Evolutionary conservation across 1,140 invertebrate species (phyloP), one percentile per base, ranked within the genome.

Genomic region (Lordiphosa stackelbergi): DNA sequence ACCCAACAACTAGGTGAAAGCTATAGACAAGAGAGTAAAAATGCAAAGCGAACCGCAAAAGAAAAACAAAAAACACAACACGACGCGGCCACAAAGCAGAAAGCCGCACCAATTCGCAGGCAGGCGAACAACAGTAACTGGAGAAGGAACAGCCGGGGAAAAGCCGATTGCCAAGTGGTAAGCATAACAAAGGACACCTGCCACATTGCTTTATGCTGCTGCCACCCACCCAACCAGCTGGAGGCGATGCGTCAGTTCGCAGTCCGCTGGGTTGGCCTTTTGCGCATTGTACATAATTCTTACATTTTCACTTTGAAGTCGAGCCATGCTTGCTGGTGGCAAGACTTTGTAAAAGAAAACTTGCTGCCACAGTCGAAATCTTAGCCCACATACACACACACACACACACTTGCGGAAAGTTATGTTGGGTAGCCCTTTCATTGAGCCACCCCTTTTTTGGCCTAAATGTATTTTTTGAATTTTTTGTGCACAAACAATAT

Each of bases 181-280:
- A 81, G 77, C 75, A 83, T 77, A 77, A 83, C 77, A 83, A 83
- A 83, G 77, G 69, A 83, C 78, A 83, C 78, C 77, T 77, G 77
- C 77, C 65, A 59, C 69, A 58, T 51, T 74, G 56, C 64, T 65
- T 49, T 41, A 12, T 46, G 53, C 54, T 61, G 45, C 38, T 46
- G 43, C 37, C 36, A 41, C 42, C 10, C 43, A 36, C 38, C 36
- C 46, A 7, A n/a, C 34, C 65, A 35, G 22, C 28, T 45, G 41
- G 41, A 40, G 11, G 37, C 28, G 19, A 40, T 62, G 46, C 46
- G 48, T 51, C 49, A 51, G 53, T 57, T 58, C 28, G 36, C 71
- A 46, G 43, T 46, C 47, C 47, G 48, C 40, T 62, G 57, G 38
- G 58, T 74, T 60, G 58, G 63, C 68, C 62, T 79, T 79, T 79